Evolutionary conservation across 92 coral and sea anemone species (phyloP).

Genomic region (Pocillopora grandis): DNA sequence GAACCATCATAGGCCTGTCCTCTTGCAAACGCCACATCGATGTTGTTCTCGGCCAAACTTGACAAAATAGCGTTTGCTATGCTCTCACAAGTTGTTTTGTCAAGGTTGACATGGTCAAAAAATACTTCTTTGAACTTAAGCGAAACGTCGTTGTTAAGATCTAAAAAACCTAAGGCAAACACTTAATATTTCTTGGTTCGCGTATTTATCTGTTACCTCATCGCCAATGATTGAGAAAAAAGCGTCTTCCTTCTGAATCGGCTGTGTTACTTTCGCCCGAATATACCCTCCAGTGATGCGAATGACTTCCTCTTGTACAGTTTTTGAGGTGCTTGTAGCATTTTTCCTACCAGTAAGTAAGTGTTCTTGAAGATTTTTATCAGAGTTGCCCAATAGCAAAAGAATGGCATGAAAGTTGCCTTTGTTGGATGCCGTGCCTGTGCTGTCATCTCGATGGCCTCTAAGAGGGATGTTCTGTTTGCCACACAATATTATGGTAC

Average conservation of each 20-base stretch:
- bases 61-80: too few species aligned
- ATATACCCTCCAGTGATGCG: slow-evolving; percentile 22
- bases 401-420: slow-evolving; percentile 44
- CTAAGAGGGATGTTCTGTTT: slow-evolving; percentile 26
- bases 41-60: slow-evolving; percentile 19
- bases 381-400: slow-evolving; percentile 15
- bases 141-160: slow-evolving; percentile 25
- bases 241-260: slow-evolving; percentile 23
- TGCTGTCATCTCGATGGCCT: slow-evolving; percentile 36
- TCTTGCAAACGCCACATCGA: slow-evolving; percentile 27
- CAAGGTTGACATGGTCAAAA: slow-evolving; percentile 34
- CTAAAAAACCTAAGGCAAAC: slow-evolving; percentile 34
- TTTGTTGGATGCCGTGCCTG: slow-evolving; percentile 32
- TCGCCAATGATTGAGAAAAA: slow-evolving; percentile 44
- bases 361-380: slow-evolving; percentile 23
- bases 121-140: slow-evolving; percentile 34
- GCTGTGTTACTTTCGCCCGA: slow-evolving; percentile 33
- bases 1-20: slow-evolving; percentile 39
- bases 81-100: slow-evolving; percentile 23
- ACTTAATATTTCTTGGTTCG: slow-evolving; percentile 36
- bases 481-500: slow-evolving; percentile 33
- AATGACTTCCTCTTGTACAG: slow-evolving; percentile 35
- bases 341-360: slow-evolving; percentile 13
- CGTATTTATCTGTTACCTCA: slow-evolving; percentile 33
- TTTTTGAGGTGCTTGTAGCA: slow-evolving; percentile 34